A percentile compares a stretch with the other conserved stretches of the same genome.
Evolutionary conservation across 2,888 invertebrate species (phyloP).

Genomic region (Habroteleia sp.): DNA sequence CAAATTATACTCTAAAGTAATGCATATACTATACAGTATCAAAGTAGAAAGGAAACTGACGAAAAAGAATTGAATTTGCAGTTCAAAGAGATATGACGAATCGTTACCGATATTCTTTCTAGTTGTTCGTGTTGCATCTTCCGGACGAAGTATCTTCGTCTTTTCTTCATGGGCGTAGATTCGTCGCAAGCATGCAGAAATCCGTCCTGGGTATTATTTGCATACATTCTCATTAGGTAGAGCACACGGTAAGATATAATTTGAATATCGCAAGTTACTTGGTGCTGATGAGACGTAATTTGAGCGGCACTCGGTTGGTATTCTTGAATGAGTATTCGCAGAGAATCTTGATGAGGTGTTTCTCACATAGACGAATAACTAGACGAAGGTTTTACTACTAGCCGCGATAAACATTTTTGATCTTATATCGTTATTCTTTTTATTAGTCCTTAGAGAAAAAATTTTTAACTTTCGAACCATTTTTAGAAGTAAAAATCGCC

Average conservation of each 20-base stretch:
- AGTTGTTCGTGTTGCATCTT: constrained; percentile 6
- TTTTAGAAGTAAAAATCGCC: too few relatives aligned
- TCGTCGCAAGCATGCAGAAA: constrained; percentile 39
- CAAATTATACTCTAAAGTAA: constrained; percentile 23
- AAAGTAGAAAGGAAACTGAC: constrained; percentile 15
- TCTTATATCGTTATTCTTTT: constrained; percentile 56
- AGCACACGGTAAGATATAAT: constrained; percentile 74
- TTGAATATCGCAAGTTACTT: constrained; percentile 78
- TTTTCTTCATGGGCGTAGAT: constrained; percentile 23
- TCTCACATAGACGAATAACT: constrained; percentile 67
- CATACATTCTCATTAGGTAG: constrained; percentile 77
- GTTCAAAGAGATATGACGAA: constrained; percentile 31
- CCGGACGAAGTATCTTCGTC: constrained; percentile 1
- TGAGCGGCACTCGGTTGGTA: constrained; percentile 68
- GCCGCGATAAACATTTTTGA: constrained; percentile 64
- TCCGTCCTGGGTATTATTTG: constrained; percentile 71
- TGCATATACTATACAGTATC: constrained; percentile 14
- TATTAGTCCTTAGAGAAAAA: too few relatives aligned
- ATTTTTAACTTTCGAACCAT: too few relatives aligned
- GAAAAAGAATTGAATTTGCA: constrained; percentile 39
- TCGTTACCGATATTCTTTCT: constrained; percentile 36
- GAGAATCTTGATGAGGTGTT: constrained; percentile 74
- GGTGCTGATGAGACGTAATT: constrained; percentile 76
- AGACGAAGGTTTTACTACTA: constrained; percentile 66
- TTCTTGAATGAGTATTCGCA: constrained; percentile 58